Percentiles rank a stretch among this genome's conserved stretches.
phyloP scores from a whole-genome alignment of 2,888 invertebrate species.

The Himalopsyche tibetana region DNA sequence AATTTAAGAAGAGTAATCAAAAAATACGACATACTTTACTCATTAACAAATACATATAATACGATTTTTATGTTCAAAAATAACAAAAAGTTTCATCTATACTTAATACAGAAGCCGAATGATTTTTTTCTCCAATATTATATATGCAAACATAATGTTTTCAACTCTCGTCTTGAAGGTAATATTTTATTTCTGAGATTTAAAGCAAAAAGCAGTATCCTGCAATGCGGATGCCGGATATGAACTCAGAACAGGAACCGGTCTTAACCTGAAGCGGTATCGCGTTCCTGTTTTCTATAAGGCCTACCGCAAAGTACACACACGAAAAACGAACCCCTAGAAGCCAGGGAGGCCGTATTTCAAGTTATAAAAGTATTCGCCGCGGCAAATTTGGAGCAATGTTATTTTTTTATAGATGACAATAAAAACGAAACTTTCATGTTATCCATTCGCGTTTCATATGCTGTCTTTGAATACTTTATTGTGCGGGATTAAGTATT shows the following conservation, averaged over 20 bases:
- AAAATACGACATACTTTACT: too few species aligned
- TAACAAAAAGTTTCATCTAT: background rate
- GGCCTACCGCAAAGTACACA: constrained; percentile 40
- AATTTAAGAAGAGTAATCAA: too few species aligned
- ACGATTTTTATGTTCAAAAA: too few species aligned
- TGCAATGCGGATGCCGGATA: constrained; percentile 42
- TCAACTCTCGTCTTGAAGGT: background rate
- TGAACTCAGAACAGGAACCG: constrained; percentile 38
- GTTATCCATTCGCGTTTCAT: constrained; percentile 42
- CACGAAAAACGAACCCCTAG: constrained; percentile 8
- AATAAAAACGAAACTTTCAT: constrained; percentile 38
- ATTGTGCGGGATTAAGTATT: constrained; percentile 26
- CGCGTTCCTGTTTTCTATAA: constrained; percentile 42
- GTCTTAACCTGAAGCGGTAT: constrained; percentile 42
- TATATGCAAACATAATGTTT: constrained; percentile 33
- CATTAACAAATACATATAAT: too few species aligned
- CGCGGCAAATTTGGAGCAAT: constrained; percentile 32
- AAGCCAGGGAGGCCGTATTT: constrained; percentile 14
- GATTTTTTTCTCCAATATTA: background rate
- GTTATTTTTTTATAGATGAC: constrained; percentile 43
- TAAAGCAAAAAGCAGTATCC: constrained; percentile 37
- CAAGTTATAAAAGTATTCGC: constrained; percentile 36
- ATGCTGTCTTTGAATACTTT: constrained; percentile 40
- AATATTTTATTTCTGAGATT: constrained; percentile 39
- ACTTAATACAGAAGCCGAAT: background rate